These are phyloP conservation scores for Hippocampus mohnikei DNA, from an alignment of 2,113 vertebrate genomes.

Conservation along the genomic window DNA sequence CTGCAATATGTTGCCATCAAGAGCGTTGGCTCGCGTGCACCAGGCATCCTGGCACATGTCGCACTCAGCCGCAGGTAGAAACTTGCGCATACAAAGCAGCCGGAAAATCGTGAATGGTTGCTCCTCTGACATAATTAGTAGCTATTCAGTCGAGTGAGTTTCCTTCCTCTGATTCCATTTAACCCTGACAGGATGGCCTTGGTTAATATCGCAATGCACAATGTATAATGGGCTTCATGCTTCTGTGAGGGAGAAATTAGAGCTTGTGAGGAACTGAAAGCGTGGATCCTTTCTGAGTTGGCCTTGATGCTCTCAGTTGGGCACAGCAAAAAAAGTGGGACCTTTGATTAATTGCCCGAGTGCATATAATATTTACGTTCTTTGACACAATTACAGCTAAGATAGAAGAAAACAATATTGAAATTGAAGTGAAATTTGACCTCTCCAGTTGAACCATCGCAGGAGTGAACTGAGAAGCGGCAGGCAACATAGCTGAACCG, in stretches of 20 bases:
- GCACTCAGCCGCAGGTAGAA: slow-evolving; percentile 1
- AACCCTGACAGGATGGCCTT: not conserved
- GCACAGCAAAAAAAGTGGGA: not conserved
- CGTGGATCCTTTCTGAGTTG: not conserved
- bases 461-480: too few relatives aligned
- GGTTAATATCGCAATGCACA: not conserved
- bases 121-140: not conserved
- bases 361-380: not conserved
- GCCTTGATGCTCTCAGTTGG: not conserved
- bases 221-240: not conserved
- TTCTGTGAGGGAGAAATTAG: not conserved
- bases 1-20: slow-evolving; percentile 5
- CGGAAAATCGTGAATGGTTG: not conserved
- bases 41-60: not conserved
- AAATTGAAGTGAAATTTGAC: too few relatives aligned
- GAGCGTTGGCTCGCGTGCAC: not conserved
- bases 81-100: not conserved
- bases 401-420: not conserved
- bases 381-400: not conserved
- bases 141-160: not conserved
- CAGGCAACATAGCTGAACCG: too few relatives aligned
- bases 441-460: too few relatives aligned
- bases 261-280: not conserved
- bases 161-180: not conserved
- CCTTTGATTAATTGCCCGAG: not conserved